These are phyloP conservation scores for Chaetodon trifasciatus DNA, from an alignment of 2,797 vertebrate species.

Conservation along the genomic window DNA sequence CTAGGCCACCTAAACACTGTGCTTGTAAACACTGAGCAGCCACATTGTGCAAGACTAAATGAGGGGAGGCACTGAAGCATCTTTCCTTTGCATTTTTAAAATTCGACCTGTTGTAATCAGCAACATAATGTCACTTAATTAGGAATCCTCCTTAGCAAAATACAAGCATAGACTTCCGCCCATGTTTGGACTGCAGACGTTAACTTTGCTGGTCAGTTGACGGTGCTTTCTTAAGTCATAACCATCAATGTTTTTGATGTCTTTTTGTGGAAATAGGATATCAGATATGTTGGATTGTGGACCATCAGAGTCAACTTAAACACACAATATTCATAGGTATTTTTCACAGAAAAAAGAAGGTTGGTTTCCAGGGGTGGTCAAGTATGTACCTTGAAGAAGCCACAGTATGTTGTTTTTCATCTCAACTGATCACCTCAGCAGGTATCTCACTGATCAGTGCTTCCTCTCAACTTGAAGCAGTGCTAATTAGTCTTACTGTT, in stretches of 20 bases:
- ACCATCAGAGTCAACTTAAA: background rate
- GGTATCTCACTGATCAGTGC: conserved; percentile 3
- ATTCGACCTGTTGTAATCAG: background rate
- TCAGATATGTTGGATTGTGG: background rate
- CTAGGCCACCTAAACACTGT: background rate
- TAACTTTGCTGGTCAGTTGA: background rate
- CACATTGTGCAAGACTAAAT: background rate
- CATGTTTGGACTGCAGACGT: background rate
- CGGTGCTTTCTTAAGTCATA: background rate
- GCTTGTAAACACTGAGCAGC: background rate
- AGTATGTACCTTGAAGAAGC: background rate
- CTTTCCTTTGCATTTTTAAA: background rate
- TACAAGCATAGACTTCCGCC: background rate
- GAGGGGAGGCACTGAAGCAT: background rate
- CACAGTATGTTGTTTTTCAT: background rate
- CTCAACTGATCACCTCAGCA: conserved; percentile 6
- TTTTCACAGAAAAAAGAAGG: no score
- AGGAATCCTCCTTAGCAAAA: background rate
- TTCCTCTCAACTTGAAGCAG: background rate
- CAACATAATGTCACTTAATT: background rate
- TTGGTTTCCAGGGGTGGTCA: background rate
- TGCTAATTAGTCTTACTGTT: conserved; percentile 2
- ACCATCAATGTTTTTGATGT: background rate
- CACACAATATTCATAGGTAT: no score
- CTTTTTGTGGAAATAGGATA: background rate